Conservation (phyloP, 2,888 invertebrate species). For the Leptothorax acervorum region DNA sequence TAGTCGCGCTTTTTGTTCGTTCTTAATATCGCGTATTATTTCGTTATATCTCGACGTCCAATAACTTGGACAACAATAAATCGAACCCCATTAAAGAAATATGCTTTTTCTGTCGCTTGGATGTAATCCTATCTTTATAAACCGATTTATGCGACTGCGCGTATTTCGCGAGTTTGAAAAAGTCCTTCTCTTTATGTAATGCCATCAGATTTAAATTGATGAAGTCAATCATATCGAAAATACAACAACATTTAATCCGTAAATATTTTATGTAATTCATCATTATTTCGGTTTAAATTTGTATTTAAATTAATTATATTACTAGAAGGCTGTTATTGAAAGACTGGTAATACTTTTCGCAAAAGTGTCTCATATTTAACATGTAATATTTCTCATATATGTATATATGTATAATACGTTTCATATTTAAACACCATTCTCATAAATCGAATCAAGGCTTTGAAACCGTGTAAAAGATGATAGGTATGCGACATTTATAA, state of each 20-base stretch:
- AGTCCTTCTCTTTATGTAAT: constrained; percentile 7
- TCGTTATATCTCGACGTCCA: background rate
- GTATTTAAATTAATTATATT: constrained; percentile 16
- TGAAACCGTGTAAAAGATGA: background rate
- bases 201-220: constrained; percentile 21
- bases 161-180: constrained; percentile 21
- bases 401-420: background rate
- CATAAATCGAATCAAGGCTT: background rate
- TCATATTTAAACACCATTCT: constrained; percentile 7
- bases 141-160: background rate
- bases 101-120: background rate
- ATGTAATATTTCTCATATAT: background rate
- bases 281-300: constrained; percentile 22
- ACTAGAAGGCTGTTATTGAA: constrained; percentile 2
- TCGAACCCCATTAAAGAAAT: background rate
- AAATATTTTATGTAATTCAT: constrained; percentile 31
- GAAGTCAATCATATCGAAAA: constrained; percentile 21
- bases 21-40: constrained; percentile 46
- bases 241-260: constrained; percentile 19
- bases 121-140: background rate
- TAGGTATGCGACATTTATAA: background rate
- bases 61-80: constrained; percentile 2
- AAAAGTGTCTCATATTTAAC: background rate
- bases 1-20: constrained; percentile 57
- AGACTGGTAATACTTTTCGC: background rate